Conservation (phyloP, 2,888 invertebrate genomes). For the Muscina levida region DNA sequence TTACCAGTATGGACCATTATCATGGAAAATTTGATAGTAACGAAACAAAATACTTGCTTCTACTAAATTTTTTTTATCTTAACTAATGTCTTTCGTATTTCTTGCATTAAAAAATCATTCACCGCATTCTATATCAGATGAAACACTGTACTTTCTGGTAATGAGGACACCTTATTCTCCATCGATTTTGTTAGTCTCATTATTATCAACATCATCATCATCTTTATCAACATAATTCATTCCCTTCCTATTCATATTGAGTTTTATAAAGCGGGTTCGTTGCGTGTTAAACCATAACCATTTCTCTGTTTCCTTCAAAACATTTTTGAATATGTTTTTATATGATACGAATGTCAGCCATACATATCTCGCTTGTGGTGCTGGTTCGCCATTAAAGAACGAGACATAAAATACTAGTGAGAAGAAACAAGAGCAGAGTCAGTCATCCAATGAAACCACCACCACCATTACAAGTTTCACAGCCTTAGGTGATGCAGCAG, state of each 20-base stretch:
- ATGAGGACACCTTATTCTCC: no score
- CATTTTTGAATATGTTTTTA: constrained; percentile 13
- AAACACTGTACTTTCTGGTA: no score
- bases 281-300: background rate
- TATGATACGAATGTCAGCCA: background rate
- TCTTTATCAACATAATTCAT: background rate
- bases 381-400: constrained; percentile 22
- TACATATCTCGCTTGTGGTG: background rate
- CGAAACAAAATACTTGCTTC: background rate
- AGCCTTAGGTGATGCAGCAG: background rate
- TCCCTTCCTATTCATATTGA: background rate
- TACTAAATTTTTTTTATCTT: no score
- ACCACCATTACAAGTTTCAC: constrained; percentile 34
- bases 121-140: no score
- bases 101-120: no score
- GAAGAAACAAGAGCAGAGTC: constrained; percentile 1
- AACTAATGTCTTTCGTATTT: no score
- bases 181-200: background rate
- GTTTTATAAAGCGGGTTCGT: background rate
- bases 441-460: constrained; percentile 27
- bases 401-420: constrained; percentile 29
- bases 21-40: no score
- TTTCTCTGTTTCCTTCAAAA: background rate
- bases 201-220: background rate
- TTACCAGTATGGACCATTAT: no score